phyloP scores from a whole-genome alignment of 2,888 invertebrate genomes.

The Apomyelois bistriatella region DNA sequence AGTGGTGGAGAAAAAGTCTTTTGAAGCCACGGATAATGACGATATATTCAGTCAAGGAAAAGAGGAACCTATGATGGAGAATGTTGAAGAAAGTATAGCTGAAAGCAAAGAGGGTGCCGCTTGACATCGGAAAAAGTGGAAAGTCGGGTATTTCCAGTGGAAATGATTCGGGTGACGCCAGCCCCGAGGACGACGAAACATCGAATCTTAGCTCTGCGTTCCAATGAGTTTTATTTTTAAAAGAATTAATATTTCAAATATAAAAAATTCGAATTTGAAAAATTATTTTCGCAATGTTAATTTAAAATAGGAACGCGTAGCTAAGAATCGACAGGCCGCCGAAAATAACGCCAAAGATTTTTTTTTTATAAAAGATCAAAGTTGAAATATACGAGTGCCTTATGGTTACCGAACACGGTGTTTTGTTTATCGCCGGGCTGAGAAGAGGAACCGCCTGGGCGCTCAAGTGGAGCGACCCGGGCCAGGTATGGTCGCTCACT shows the following conservation, averaged over 20 bases:
- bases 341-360: conserved; percentile 70
- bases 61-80: conserved; percentile 23
- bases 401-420: conserved; percentile 71
- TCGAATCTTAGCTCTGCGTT: not conserved
- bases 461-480: conserved; percentile 89
- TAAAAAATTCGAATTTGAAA: too few relatives aligned
- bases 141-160: conserved; percentile 66
- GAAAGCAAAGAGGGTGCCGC: conserved; percentile 45
- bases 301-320: conserved; percentile 5
- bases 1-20: conserved; percentile 12
- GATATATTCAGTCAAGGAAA: conserved; percentile 45
- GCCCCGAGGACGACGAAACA: conserved; percentile 15
- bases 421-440: conserved; percentile 65
- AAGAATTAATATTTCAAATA: not conserved
- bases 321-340: conserved; percentile 20
- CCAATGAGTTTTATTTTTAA: not conserved
- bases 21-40: conserved; percentile 9
- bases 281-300: too few relatives aligned
- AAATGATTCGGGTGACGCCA: conserved; percentile 72
- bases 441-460: conserved; percentile 84
- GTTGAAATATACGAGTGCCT: conserved; percentile 78
- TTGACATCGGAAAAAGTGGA: conserved; percentile 55
- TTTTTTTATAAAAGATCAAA: conserved; percentile 59
- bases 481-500: conserved; percentile 86
- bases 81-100: conserved; percentile 19